Evolutionary conservation across 2,113 vertebrate genomes (phyloP).

Genomic region (Bungarus multicinctus): DNA sequence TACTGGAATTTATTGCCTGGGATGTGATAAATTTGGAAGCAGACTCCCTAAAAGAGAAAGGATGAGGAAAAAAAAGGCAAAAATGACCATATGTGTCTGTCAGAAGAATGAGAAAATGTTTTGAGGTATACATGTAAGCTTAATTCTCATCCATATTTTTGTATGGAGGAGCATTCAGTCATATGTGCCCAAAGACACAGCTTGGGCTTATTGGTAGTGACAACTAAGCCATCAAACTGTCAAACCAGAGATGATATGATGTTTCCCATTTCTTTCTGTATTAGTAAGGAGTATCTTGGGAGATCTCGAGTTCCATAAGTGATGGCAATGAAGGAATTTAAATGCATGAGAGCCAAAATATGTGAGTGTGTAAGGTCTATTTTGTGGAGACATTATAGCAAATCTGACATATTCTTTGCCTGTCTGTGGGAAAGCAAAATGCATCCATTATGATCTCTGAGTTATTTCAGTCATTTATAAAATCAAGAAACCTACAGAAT

Average conservation of each 20-base stretch:
- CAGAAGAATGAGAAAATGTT: background rate
- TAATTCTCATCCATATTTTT: background rate
- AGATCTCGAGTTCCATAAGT: background rate
- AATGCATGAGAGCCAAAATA: constrained; percentile 3
- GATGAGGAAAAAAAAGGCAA: background rate
- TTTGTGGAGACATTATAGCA: background rate
- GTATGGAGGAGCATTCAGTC: background rate
- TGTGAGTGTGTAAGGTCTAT: background rate
- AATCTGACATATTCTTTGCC: constrained; percentile 5
- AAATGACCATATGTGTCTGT: background rate
- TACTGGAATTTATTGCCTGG: background rate
- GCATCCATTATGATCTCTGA: background rate
- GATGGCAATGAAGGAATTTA: background rate
- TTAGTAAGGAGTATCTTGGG: background rate
- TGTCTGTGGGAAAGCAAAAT: background rate
- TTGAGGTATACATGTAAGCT: background rate
- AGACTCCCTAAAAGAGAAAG: background rate
- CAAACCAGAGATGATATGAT: background rate
- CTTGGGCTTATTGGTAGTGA: background rate
- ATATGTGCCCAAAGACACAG: background rate
- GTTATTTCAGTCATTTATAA: constrained; percentile 16
- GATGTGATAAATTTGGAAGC: background rate
- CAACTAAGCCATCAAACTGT: background rate
- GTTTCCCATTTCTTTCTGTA: background rate
- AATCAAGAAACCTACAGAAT: background rate